Base-by-base conservation (phyloP, 2,797 vertebrate species). In the Pseudochaenichthys georgianus region DNA sequence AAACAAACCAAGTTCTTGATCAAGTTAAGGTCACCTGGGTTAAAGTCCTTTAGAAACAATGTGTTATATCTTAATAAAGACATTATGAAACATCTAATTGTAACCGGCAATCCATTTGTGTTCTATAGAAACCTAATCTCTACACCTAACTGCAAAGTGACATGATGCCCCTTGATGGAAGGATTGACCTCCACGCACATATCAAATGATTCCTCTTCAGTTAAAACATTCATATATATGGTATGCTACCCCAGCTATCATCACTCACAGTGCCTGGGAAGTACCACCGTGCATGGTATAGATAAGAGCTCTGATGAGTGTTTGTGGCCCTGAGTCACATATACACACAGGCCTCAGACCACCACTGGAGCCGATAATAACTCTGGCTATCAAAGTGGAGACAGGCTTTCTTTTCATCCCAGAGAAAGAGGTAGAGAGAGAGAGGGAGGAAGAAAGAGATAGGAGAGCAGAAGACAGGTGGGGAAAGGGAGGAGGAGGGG, bases 351-450 rank as follows among this genome's bases (percentile, higher is more conserved):
- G 15, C 46, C 65, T 82, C 62, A 64, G 84, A 84, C 84, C 78
- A 82, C 81, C 81, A 79, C 9, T 54, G 67, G 63, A 78, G 70
- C 51, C 28, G 51, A 82, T 85, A 85, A 87, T 87, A 81, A 77
- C 55, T 72, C 19, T 59, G 45, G 60, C 46, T 80, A 78, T 88
- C 61, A 73, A 60, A 82, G 73, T 45, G 77, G 64, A 79, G 47
- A 83, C 77, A 76, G 58, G 53, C 50, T 54, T 77, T 87, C 78
- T 81, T 84, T 89, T 90, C 57, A 91, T 59, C 21, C 28, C 2
- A 23, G 57, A 77, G 59, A 77, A 55, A 64, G 53, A 73, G 50
- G 47, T 15, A 52, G 50, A 73, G 65, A 46, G 17, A 51, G 15
- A 59, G 58, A 38, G 34, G 34, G 34, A 52, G 62, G 13, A 50